Conservation (phyloP, 35 echinoderm and acorn worm genomes). For the Apostichopus californicus region DNA sequence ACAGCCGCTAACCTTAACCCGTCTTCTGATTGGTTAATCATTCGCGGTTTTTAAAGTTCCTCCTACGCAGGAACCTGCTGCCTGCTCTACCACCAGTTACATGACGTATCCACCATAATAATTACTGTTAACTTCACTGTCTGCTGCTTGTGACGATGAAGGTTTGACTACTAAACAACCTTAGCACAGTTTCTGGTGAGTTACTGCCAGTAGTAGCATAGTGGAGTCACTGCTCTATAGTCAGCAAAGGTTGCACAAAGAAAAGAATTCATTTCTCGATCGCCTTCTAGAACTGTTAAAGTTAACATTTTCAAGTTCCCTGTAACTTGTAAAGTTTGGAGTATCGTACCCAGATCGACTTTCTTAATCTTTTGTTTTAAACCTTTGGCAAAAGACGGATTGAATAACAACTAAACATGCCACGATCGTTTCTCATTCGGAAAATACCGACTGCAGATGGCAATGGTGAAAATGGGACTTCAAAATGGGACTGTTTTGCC, state of each 20-base stretch:
- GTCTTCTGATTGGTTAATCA: slow-evolving; percentile 27
- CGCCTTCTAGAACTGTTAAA: not conserved
- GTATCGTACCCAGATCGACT: not conserved
- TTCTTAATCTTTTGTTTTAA: not conserved
- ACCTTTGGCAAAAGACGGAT: not conserved
- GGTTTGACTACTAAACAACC: not conserved
- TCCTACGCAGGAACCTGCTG: slow-evolving; percentile 30
- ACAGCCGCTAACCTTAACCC: not conserved
- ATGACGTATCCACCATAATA: slow-evolving; percentile 6
- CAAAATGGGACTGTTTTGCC: slow-evolving; percentile 38
- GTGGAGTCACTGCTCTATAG: no score
- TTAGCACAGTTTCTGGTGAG: not conserved
- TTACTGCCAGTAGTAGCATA: not conserved
- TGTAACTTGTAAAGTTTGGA: not conserved
- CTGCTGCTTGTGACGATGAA: slow-evolving; percentile 1
- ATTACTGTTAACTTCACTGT: not conserved
- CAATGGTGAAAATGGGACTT: not conserved
- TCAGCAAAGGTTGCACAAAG: not conserved
- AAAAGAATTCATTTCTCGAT: not conserved
- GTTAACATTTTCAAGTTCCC: not conserved
- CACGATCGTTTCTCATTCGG: slow-evolving; percentile 26
- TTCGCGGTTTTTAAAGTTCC: slow-evolving; percentile 9
- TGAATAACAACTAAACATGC: not conserved
- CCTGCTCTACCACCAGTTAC: slow-evolving; percentile 38
- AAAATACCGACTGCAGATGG: slow-evolving; percentile 3